Evolutionary conservation across 30 jellyfish, hydroid and myxozoan species (phyloP).

Genomic region (Cassiopea xamachana): DNA sequence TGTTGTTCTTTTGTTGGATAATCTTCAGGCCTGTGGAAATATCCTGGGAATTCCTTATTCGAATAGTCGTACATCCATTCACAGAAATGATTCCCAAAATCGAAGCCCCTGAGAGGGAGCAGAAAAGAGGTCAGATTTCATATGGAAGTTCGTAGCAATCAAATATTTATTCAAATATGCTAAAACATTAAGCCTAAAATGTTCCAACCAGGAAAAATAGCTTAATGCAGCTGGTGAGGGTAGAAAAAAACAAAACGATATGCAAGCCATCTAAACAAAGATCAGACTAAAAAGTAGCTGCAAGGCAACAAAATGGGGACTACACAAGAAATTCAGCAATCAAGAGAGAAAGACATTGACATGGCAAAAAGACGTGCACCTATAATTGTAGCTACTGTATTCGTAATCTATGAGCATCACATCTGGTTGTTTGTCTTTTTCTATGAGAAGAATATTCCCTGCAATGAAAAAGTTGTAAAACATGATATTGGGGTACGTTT

Average conservation of each 20-base stretch:
- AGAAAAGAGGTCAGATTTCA: background rate
- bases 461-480: background rate
- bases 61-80: slow-evolving; percentile 88
- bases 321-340: too few species aligned
- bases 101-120: slow-evolving; percentile 80
- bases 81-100: slow-evolving; percentile 90
- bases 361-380: slow-evolving; percentile 41
- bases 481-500: background rate
- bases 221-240: too few species aligned
- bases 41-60: slow-evolving; percentile 37
- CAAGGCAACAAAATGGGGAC: too few species aligned
- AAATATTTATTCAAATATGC: too few species aligned
- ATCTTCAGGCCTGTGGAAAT: slow-evolving; percentile 24
- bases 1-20: slow-evolving; percentile 83
- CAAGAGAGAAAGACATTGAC: too few species aligned
- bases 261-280: too few species aligned
- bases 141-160: too few species aligned
- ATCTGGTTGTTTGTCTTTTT: slow-evolving; percentile 44
- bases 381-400: slow-evolving; percentile 90
- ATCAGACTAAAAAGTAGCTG: too few species aligned
- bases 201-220: too few species aligned
- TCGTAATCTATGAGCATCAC: slow-evolving; percentile 82
- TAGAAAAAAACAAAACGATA: too few species aligned
- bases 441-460: slow-evolving; percentile 61
- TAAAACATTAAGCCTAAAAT: too few species aligned